Percentiles rank a stretch among this genome's conserved stretches.
phyloP scores from a whole-genome alignment of 2,113 vertebrate species.

The Lethenteron camtschaticum region DNA sequence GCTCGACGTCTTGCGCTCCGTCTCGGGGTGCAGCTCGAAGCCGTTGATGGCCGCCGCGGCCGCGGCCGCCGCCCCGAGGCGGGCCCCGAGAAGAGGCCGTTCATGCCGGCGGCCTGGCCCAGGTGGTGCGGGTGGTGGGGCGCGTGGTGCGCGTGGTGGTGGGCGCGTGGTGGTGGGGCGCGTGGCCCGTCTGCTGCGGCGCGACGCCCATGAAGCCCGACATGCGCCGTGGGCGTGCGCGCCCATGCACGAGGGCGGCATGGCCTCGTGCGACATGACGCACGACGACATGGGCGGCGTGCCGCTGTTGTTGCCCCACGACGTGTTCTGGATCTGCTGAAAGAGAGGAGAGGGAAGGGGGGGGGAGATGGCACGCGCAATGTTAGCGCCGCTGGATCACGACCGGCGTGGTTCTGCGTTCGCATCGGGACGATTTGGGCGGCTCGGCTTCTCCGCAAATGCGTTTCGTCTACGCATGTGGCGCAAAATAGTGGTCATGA shows the following conservation, averaged over 20 bases:
- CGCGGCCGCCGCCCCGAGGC: constrained; percentile 22
- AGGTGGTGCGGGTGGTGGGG: constrained; percentile 3
- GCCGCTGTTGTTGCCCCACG: constrained; percentile 66
- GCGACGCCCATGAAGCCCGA: constrained; percentile 62
- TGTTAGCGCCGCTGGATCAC: too few relatives aligned
- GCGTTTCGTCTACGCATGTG: too few relatives aligned
- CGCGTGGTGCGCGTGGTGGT: background rate
- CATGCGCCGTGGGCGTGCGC: constrained; percentile 49
- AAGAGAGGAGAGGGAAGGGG: background rate
- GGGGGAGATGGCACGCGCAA: too few relatives aligned
- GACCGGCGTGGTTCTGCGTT: too few relatives aligned
- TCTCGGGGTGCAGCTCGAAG: constrained; percentile 79
- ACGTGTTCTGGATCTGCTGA: constrained; percentile 80
- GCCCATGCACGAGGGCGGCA: constrained; percentile 70
- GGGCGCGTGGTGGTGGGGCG: constrained; percentile 54
- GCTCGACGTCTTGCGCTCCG: constrained; percentile 91
- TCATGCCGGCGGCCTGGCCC: background rate
- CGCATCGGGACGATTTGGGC: too few relatives aligned
- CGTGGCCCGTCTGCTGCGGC: constrained; percentile 37
- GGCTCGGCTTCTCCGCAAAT: too few relatives aligned
- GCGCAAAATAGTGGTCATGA: too few relatives aligned
- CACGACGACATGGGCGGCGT: constrained; percentile 75
- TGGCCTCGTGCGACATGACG: constrained; percentile 71
- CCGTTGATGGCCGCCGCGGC: constrained; percentile 43
- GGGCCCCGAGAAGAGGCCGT: constrained; percentile 3